Percentiles rank a stretch among this genome's conserved stretches.
phyloP scores from a whole-genome alignment of 2,113 vertebrate species.

The Mormoops blainvillei region DNA sequence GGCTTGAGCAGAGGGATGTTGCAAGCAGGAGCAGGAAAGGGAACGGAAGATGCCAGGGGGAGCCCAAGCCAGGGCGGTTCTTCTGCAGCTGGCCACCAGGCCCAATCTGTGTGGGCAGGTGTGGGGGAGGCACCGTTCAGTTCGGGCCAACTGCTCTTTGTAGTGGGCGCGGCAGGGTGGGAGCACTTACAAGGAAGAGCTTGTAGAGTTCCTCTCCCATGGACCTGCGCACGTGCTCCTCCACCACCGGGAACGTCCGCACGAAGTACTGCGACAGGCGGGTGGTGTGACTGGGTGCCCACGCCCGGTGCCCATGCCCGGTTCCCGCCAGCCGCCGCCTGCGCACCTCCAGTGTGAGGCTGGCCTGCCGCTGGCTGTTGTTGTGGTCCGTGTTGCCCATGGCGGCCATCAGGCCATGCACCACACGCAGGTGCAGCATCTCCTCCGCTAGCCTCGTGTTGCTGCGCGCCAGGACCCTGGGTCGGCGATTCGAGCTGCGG shows the following conservation, averaged over 20 bases:
- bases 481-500: neutral
- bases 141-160: neutral
- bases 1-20: neutral
- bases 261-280: constrained; percentile 82
- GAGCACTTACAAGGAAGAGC: constrained; percentile 81
- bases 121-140: rapidly evolving
- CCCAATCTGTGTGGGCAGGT: neutral
- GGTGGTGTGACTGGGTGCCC: neutral
- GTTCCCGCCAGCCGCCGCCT: rapidly evolving
- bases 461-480: constrained; percentile 81
- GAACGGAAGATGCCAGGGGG: neutral
- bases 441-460: constrained; percentile 79
- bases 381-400: constrained; percentile 85
- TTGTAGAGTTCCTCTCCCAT: constrained; percentile 83
- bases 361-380: constrained; percentile 87
- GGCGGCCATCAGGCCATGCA: constrained; percentile 82
- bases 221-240: constrained; percentile 73
- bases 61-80: neutral
- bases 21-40: neutral
- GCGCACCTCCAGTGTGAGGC: constrained; percentile 83
- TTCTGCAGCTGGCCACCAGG: neutral
- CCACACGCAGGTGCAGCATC: constrained; percentile 81
- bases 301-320: rapidly evolving
- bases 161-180: rapidly evolving
- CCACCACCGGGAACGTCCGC: constrained; percentile 75